Evolutionary conservation across 2,797 vertebrate species (phyloP).

Genomic region (Ctenopoma kingsleyae): DNA sequence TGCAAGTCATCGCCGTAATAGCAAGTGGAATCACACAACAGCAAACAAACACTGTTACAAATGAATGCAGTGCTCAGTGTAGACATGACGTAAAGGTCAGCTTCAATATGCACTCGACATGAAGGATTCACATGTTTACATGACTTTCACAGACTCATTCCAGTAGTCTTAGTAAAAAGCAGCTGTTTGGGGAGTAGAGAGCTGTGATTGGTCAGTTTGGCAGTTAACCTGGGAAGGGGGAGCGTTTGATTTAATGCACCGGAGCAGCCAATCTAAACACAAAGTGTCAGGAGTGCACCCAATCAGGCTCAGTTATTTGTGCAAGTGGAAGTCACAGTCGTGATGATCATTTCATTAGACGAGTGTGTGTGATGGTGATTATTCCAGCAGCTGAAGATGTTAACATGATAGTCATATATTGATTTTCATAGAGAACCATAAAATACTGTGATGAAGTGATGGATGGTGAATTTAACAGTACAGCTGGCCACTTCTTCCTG

Average conservation of each 20-base stretch:
- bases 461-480: neutral
- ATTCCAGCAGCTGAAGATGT: neutral
- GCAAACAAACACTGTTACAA: no score
- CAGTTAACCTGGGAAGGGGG: neutral
- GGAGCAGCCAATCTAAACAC: neutral
- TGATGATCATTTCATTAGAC: neutral
- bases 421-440: neutral
- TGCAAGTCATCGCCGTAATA: no score
- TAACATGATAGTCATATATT: neutral
- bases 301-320: neutral
- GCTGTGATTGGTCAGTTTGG: neutral
- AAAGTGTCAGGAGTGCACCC: neutral
- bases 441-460: neutral
- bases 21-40: no score
- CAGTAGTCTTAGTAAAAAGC: neutral
- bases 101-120: no score
- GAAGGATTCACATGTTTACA: neutral
- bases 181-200: neutral
- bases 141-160: neutral
- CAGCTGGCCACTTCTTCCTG: conserved; percentile 1
- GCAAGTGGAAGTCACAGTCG: neutral
- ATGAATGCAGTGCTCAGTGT: no score
- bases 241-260: neutral
- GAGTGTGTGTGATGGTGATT: neutral
- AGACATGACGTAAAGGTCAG: no score